A percentile compares a stretch with the other conserved stretches of the same genome.
Conservation (phyloP, 2,888 invertebrate species). For the Drosophila anceps region DNA sequence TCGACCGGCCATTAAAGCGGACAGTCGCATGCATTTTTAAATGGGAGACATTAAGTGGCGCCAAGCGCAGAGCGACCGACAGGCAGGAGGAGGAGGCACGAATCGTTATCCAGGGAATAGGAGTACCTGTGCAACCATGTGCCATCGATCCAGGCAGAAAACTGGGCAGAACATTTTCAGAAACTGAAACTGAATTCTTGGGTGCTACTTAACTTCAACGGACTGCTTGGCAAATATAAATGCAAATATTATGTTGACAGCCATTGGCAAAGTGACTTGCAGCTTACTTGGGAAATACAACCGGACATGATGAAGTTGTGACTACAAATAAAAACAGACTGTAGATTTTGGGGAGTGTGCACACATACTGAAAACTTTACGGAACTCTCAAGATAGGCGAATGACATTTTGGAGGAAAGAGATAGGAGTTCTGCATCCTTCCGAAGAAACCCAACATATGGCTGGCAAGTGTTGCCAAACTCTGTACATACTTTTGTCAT, state of each 20-base stretch:
- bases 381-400: conserved; percentile 29
- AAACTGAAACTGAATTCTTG: conserved; percentile 35
- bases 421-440: conserved; percentile 7
- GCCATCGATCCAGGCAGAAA: conserved; percentile 45
- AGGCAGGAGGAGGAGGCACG: conserved; percentile 7
- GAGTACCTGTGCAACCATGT: conserved; percentile 30
- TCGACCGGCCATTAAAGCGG: conserved; percentile 48
- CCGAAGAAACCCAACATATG: conserved; percentile 7
- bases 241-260: conserved; percentile 74
- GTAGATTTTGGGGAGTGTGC: conserved; percentile 25
- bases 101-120: conserved; percentile 8
- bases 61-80: conserved; percentile 4
- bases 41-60: conserved; percentile 62
- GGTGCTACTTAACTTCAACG: conserved; percentile 26
- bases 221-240: conserved; percentile 57
- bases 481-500: conserved; percentile 1
- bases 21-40: conserved; percentile 71
- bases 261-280: conserved; percentile 65
- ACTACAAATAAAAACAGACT: conserved; percentile 34
- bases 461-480: neutral
- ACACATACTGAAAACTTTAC: conserved; percentile 44
- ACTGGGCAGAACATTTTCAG: conserved; percentile 16
- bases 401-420: conserved; percentile 27
- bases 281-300: conserved; percentile 50
- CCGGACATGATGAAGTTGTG: conserved; percentile 60